Evolutionary conservation across 2,888 invertebrate species (phyloP).

Genomic region (Eremobia ochroleuca): DNA sequence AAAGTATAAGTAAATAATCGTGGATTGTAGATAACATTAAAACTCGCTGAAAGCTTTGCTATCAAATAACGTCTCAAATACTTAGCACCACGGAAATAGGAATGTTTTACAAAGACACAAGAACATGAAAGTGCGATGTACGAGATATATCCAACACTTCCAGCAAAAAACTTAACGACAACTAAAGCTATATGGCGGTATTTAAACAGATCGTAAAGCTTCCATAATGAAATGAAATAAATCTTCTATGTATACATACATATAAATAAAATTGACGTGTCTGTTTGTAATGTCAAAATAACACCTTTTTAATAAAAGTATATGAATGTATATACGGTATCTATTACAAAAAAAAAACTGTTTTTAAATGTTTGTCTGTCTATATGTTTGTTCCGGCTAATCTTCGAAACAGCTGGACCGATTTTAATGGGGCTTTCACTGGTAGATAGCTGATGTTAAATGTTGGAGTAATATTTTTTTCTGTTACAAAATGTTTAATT

Average conservation of each 20-base stretch:
- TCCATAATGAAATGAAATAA: conserved; percentile 48
- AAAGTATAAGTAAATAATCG: neutral
- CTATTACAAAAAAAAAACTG: no score
- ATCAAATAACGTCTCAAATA: neutral
- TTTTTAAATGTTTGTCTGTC: no score
- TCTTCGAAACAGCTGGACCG: neutral
- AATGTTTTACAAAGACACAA: conserved; percentile 1
- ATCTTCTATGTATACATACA: neutral
- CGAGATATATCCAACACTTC: conserved; percentile 1
- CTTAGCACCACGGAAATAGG: neutral
- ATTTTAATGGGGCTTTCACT: neutral
- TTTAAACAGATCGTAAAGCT: conserved; percentile 48
- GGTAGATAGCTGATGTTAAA: no score
- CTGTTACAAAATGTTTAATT: no score
- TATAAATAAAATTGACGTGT: neutral
- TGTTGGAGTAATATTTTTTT: no score
- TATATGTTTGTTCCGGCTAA: neutral
- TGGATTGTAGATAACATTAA: conserved; percentile 9
- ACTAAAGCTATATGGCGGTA: conserved; percentile 9
- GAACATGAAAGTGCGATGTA: conserved; percentile 14
- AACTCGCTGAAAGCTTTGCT: neutral
- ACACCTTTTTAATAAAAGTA: neutral
- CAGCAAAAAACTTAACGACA: conserved; percentile 17
- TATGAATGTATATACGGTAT: no score
- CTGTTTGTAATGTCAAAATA: neutral